A percentile compares a stretch with the other conserved stretches of the same genome.
Evolutionary conservation across 35 echinoderm and acorn worm species (phyloP).

Genomic region (Apostichopus japonicus): DNA sequence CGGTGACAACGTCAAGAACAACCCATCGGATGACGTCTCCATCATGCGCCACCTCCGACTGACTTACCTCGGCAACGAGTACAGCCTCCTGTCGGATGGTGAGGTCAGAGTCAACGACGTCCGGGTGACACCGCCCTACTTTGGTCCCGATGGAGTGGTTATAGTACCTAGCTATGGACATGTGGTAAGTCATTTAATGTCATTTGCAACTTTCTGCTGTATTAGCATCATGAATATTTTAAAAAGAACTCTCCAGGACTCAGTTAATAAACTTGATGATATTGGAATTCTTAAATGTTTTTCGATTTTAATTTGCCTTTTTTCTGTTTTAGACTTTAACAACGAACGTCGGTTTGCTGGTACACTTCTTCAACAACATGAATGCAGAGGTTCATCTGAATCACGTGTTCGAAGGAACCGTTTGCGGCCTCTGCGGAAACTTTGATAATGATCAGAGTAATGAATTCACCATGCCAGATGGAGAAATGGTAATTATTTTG

Average conservation of each 20-base stretch:
- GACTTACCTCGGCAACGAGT: constrained; percentile 35
- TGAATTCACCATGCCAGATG: constrained; percentile 58
- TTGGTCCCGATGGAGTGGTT: constrained; percentile 58
- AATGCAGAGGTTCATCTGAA: constrained; percentile 71
- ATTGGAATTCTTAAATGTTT: no score
- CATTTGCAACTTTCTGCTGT: no score
- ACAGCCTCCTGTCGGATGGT: constrained; percentile 24
- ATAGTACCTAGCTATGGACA: constrained; percentile 35
- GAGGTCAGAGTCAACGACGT: constrained; percentile 65
- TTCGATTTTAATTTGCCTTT: neutral
- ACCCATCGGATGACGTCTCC: constrained; percentile 61
- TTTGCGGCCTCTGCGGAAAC: constrained; percentile 81
- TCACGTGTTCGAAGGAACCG: constrained; percentile 36
- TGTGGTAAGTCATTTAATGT: constrained; percentile 14
- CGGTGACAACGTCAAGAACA: constrained; percentile 59
- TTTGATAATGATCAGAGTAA: constrained; percentile 74
- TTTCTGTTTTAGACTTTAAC: constrained; percentile 36
- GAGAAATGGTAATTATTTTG: constrained; percentile 44
- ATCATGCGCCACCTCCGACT: constrained; percentile 53
- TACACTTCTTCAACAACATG: constrained; percentile 51
- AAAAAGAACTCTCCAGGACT: no score
- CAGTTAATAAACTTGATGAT: no score
- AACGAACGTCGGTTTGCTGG: constrained; percentile 56
- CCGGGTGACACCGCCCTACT: constrained; percentile 49
- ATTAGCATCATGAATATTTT: no score